Percentiles rank a stretch among this genome's conserved stretches.
phyloP scores from a whole-genome alignment of 2,888 invertebrate genomes.

The Pollenia labialis region DNA sequence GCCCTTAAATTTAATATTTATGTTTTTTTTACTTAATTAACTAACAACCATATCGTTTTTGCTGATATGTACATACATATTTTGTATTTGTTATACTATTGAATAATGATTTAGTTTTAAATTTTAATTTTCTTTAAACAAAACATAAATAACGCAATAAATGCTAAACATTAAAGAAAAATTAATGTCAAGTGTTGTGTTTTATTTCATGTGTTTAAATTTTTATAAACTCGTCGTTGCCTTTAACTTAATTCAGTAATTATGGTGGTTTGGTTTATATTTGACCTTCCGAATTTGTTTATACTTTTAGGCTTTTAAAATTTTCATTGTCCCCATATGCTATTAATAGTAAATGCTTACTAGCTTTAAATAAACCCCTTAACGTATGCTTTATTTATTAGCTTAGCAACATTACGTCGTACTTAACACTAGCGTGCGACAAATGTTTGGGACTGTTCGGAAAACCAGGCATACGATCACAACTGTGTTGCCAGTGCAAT shows the following conservation, averaged over 20 bases:
- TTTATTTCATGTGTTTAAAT: too few relatives aligned
- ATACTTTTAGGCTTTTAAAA: slow-evolving; percentile 39
- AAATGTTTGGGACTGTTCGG: too few relatives aligned
- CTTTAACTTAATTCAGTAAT: not conserved
- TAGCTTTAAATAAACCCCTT: not conserved
- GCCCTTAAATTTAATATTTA: not conserved
- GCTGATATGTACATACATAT: slow-evolving; percentile 30
- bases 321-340: not conserved
- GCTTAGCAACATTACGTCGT: not conserved
- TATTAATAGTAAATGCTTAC: not conserved
- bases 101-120: slow-evolving; percentile 13
- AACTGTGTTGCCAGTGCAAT: too few relatives aligned
- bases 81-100: not conserved
- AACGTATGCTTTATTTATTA: slow-evolving; percentile 6
- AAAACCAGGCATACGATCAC: too few relatives aligned
- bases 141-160: too few relatives aligned
- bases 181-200: too few relatives aligned
- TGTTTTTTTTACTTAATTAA: not conserved
- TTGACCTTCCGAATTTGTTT: not conserved
- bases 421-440: too few relatives aligned
- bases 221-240: not conserved
- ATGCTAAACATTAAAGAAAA: too few relatives aligned
- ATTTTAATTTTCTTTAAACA: not conserved
- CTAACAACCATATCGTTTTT: slow-evolving; percentile 45
- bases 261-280: not conserved